phyloP scores from a whole-genome alignment of 2,113 vertebrate species.

The Leptobrachium leishanense region DNA sequence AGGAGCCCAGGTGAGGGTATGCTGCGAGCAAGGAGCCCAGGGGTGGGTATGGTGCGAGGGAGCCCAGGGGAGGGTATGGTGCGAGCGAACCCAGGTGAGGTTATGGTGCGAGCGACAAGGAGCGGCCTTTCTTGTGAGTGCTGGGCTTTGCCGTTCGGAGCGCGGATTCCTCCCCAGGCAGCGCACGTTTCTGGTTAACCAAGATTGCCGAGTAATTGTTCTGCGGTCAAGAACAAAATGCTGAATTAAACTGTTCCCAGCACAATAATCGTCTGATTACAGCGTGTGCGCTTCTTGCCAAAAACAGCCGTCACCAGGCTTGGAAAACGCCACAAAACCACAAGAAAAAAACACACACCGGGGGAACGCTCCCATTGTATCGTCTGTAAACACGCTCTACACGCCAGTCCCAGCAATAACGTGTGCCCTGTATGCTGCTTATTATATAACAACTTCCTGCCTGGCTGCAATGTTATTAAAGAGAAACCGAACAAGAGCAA shows the following conservation, averaged over 20 bases:
- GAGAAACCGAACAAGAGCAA: too few species aligned
- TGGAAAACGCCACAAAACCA: constrained; percentile 79
- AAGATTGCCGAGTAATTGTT: constrained; percentile 96
- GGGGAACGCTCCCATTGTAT: constrained; percentile 34
- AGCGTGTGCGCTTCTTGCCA: constrained; percentile 82
- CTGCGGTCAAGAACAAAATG: constrained; percentile 87
- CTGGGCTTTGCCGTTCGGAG: constrained; percentile 73
- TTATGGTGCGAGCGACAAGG: constrained; percentile 39
- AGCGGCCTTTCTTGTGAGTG: constrained; percentile 73
- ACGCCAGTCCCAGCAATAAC: too few species aligned
- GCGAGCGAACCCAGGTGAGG: too few species aligned
- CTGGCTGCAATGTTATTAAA: too few species aligned
- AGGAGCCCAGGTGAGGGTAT: too few species aligned
- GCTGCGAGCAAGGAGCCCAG: background rate
- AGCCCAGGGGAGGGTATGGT: background rate
- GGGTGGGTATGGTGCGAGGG: background rate
- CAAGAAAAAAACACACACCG: constrained; percentile 71
- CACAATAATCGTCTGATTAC: constrained; percentile 92
- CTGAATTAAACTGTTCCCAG: constrained; percentile 87
- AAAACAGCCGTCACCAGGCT: constrained; percentile 81
- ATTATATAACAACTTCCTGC: too few species aligned
- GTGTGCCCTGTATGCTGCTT: too few species aligned
- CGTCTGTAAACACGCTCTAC: too few species aligned
- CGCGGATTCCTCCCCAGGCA: constrained; percentile 71
- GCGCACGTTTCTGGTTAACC: constrained; percentile 87